Evolutionary conservation across 2,113 vertebrate genomes (phyloP).

Genomic region (Pluvialis apricaria): DNA sequence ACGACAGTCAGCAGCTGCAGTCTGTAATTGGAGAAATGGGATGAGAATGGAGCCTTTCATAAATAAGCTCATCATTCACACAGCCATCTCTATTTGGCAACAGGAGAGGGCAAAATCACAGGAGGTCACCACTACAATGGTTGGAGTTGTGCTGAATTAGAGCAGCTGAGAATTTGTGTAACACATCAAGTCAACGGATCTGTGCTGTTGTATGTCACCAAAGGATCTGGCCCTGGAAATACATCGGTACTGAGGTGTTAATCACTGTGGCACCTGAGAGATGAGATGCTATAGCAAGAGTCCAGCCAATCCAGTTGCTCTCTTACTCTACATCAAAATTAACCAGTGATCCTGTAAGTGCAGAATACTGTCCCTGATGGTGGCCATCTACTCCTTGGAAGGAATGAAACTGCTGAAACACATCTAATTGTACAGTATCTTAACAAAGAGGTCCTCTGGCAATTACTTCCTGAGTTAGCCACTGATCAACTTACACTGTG

Average conservation of each 20-base stretch:
- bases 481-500: conserved; percentile 43
- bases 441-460: conserved; percentile 54
- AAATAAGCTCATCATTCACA: background rate
- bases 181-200: background rate
- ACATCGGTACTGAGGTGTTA: background rate
- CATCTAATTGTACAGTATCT: background rate
- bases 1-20: background rate
- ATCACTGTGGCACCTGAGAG: background rate
- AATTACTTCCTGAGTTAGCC: conserved; percentile 56
- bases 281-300: background rate
- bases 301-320: background rate
- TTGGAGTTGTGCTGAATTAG: background rate
- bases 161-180: background rate
- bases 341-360: background rate
- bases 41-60: background rate
- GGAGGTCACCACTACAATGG: fast-evolving
- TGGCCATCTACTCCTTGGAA: background rate
- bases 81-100: background rate
- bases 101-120: background rate
- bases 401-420: conserved; percentile 12
- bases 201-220: background rate
- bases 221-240: background rate
- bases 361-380: background rate
- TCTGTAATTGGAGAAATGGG: background rate
- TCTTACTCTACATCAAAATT: background rate